Evolutionary conservation across 2,797 vertebrate species (phyloP).

Genomic region (Poecile montanus): DNA sequence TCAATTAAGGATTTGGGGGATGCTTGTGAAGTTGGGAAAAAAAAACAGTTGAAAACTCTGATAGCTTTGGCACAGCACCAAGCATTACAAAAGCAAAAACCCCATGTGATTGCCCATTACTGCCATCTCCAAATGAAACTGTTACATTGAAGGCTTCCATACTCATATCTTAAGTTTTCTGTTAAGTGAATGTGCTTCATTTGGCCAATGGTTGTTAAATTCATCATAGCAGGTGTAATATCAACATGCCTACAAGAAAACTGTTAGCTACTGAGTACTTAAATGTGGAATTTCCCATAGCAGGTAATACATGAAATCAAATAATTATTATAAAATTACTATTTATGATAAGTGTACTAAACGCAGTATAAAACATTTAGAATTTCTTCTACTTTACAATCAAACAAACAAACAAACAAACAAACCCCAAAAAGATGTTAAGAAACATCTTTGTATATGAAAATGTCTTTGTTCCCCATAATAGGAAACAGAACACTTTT

Average conservation of each 20-base stretch:
- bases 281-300: neutral
- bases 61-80: neutral
- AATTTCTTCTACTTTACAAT: neutral
- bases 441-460: neutral
- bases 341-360: neutral
- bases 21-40: neutral
- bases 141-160: neutral
- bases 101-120: neutral
- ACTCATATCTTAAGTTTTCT: neutral
- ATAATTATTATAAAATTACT: neutral
- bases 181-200: neutral
- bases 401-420: too few species aligned
- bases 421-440: neutral
- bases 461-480: neutral
- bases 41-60: neutral
- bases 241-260: neutral
- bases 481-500: neutral
- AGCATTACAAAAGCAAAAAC: neutral
- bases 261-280: neutral
- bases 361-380: neutral
- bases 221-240: neutral
- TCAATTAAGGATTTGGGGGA: constrained; percentile 1
- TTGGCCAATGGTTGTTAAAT: neutral
- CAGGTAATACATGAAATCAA: neutral
- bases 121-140: neutral